Evolutionary conservation across 1,140 invertebrate genomes (phyloP), one percentile per base, ranked within the genome.

Genomic region (Goniozus legneri): DNA sequence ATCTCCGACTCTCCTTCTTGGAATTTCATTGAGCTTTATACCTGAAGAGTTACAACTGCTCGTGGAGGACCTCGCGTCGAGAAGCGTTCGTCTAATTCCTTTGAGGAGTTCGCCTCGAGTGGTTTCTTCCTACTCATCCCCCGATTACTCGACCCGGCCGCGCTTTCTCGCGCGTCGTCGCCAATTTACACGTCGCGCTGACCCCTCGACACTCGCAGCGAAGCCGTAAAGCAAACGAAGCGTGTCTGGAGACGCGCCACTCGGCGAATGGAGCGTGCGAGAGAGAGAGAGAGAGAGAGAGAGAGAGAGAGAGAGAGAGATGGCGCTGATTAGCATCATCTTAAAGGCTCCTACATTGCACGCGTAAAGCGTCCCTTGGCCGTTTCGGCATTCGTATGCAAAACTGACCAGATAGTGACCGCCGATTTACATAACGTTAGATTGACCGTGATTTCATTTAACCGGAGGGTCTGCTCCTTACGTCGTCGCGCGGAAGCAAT

Each of bases 391-490:
- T 76, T 73, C 69, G 65, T 72, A 75, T 76, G 73, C 70, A 75
- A 76, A 76, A 63, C 62, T 66, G 62, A 65, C 66, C 65, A 65
- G 65, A 67, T 69, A 65, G 62, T 65, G 66, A 62, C 61, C 67
- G 56, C 62, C 40, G 56, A 74, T 76, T 71, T 76, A 58, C 73
- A 75, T 75, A 76, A 73, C 65, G 69, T 69, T 65, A 74, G 72
- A 75, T 73, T 71, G 71, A 62, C 69, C 67, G 69, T 73, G 71
- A 75, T 74, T 75, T 73, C 64, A 68, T 71, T 71, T 67, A 55
- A 39, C 47, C 34, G 43, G 14, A 6, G 10, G 10, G 24, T 27
- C 24, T n/a, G n/a, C n/a, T n/a, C n/a, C n/a, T n/a, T n/a, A n/a
- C n/a, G n/a, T n/a, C 36, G 19, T 3, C 14, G 12, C 27, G 21